phyloP scores from a whole-genome alignment of 2,113 vertebrate genomes.

The Acanthisitta chloris region DNA sequence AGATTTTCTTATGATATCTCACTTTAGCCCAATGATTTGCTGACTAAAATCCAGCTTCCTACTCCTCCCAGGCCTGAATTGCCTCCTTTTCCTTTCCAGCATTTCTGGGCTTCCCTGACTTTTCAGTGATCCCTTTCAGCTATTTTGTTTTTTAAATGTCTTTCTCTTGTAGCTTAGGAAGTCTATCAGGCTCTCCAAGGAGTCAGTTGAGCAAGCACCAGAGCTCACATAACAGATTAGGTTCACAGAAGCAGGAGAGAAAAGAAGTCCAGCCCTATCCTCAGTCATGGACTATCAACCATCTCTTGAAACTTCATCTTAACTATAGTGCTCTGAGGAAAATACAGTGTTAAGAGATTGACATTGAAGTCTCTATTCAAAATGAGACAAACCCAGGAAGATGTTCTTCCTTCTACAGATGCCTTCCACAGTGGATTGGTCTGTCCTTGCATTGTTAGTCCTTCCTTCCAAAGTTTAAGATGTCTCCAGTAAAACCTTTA shows the following conservation, averaged over 20 bases:
- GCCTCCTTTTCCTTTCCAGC: not conserved
- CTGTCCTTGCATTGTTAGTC: not conserved
- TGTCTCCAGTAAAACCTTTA: not conserved
- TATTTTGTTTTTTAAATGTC: not conserved
- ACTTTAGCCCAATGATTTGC: not conserved
- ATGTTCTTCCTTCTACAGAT: not conserved
- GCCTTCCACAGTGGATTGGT: not conserved
- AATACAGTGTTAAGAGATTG: not conserved
- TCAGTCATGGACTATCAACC: not conserved
- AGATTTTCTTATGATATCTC: not conserved
- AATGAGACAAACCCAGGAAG: not conserved
- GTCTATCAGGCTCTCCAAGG: not conserved
- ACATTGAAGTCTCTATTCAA: not conserved
- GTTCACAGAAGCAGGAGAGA: not conserved
- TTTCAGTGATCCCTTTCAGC: not conserved
- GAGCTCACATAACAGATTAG: not conserved
- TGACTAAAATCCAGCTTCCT: not conserved
- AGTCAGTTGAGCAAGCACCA: not conserved
- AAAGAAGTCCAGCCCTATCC: not conserved
- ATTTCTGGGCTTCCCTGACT: not conserved
- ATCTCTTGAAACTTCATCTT: not conserved
- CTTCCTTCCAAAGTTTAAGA: not conserved
- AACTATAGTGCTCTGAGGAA: not conserved
- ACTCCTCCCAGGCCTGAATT: not conserved
- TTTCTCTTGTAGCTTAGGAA: not conserved